phyloP scores from a whole-genome alignment of 2,888 invertebrate genomes.

The Peribatodes rhomboidaria region DNA sequence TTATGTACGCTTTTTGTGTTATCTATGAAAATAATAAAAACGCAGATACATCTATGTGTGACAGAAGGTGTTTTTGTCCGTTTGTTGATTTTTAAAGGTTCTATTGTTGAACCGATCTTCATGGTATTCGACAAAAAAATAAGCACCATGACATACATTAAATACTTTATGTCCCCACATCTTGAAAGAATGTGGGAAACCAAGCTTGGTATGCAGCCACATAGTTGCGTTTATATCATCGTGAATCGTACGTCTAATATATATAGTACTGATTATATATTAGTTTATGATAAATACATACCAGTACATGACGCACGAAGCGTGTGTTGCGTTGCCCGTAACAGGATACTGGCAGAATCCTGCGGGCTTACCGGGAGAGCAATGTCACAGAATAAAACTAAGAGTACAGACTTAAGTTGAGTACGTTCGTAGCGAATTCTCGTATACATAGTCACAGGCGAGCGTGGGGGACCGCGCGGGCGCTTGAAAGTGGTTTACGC shows the following conservation, averaged over 20 bases:
- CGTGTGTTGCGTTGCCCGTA: constrained; percentile 67
- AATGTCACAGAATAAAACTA: not conserved
- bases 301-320: constrained; percentile 67
- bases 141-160: too few species aligned
- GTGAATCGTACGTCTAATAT: not conserved
- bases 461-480: too few species aligned
- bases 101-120: not conserved
- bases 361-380: constrained; percentile 42
- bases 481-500: too few species aligned
- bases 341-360: constrained; percentile 64
- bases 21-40: constrained; percentile 8
- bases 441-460: too few species aligned
- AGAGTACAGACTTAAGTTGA: too few species aligned
- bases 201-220: not conserved
- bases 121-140: too few species aligned
- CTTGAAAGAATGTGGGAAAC: too few species aligned
- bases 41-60: not conserved
- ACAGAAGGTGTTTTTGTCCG: not conserved
- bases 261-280: constrained; percentile 26
- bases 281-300: constrained; percentile 54
- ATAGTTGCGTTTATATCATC: not conserved
- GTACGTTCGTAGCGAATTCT: too few species aligned
- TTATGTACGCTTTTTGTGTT: constrained; percentile 22
- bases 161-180: too few species aligned
- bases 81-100: not conserved